Base-by-base conservation (phyloP, 2,113 vertebrate genomes). In the Lepus timidus region DNA sequence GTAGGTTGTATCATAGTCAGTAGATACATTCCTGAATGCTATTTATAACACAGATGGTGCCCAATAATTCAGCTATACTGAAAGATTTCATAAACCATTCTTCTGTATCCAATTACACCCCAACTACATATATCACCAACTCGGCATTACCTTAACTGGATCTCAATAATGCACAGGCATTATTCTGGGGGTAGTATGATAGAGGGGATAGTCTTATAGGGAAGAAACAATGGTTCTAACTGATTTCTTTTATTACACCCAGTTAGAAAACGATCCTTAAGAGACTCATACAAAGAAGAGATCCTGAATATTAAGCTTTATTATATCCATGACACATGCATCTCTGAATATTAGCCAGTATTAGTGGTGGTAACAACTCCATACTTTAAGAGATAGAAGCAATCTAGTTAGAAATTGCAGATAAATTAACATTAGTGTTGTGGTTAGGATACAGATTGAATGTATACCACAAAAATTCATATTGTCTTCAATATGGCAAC, bases 281-380 rank as follows among this genome's bases (percentile, higher is more conserved):
- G 22, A 27, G 49, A 74, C 31, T 14, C 67, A 36, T 79, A 39
- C 31, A 88, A 80, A 17, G 7, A 29, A 68, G 23, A 17, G 16
- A 62, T 79, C 31, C 12, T 70, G 25, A 85, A 27, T 0, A 70
- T 33, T 79, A 84, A 91, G 31, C 1, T 91, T 93, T 68, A 79
- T 17, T 36, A 62, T 29, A 85, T 83, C 74, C 29, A 75, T n/a
- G 22, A 20, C 22, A 88, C 85, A 95, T 81, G 3, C 4, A 29
- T 67, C 25, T 70, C 61, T 94, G 49, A 89, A 79, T 88, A 79
- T 87, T 33, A 88, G 49, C n/a, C 31, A 87, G 9, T 31, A 25
- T 79, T 76, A 52, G 55, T 74, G 62, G 90, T 55, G 73, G 51
- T 39, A 79, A 20, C 9, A 74, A 27, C 49, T 74, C 49, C 14